Conservation (phyloP, 2,888 invertebrate genomes). For the Drosophila pseudotakahashii region DNA sequence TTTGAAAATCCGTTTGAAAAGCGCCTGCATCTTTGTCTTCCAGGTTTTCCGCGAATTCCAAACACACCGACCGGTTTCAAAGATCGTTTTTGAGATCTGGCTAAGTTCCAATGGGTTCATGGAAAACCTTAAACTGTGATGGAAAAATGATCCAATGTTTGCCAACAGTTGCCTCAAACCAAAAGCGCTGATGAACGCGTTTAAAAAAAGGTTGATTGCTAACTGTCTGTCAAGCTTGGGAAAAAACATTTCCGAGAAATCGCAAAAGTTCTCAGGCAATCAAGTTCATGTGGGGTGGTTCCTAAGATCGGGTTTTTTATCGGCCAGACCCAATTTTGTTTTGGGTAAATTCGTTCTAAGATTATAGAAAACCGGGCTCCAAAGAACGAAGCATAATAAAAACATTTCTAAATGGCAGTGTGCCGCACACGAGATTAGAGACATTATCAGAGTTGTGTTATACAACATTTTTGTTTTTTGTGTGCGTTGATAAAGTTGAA, state of each 20-base stretch:
- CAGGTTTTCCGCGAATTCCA: conserved; percentile 27
- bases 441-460: not conserved
- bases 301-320: conserved; percentile 21
- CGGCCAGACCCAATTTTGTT: conserved; percentile 23
- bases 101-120: conserved; percentile 17
- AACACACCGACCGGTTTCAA: conserved; percentile 5
- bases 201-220: conserved; percentile 7
- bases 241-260: conserved; percentile 41
- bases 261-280: conserved; percentile 7
- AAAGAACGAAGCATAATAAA: not conserved
- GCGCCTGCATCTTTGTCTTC: not conserved
- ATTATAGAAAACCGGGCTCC: not conserved
- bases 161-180: not conserved
- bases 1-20: conserved; percentile 7
- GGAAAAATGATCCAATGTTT: conserved; percentile 31
- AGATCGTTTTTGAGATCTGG: conserved; percentile 3
- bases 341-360: conserved; percentile 7
- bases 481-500: not conserved
- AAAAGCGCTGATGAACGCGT: conserved; percentile 3
- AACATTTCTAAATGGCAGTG: not conserved
- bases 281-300: conserved; percentile 12
- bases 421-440: too few relatives aligned
- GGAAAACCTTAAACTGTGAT: conserved; percentile 30
- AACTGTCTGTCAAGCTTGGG: conserved; percentile 21
- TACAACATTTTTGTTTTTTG: not conserved